A percentile compares a stretch with the other conserved stretches of the same genome.
Evolutionary conservation across 1,140 invertebrate genomes (phyloP).

Genomic region (Lasaia peninsularis): DNA sequence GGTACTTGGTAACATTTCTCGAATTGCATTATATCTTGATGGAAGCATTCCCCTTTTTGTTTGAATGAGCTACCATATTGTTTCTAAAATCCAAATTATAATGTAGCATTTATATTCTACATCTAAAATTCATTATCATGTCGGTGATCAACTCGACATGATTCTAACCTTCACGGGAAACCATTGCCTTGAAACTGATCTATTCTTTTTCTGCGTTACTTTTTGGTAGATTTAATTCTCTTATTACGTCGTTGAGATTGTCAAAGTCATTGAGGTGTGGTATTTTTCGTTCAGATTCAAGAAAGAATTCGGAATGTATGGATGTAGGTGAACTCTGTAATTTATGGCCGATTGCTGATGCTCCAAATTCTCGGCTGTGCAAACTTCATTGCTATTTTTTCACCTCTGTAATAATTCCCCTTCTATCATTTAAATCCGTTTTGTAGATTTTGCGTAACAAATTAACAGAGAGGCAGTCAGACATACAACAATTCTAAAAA

Average conservation of each 20-base stretch:
- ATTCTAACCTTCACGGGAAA: neutral
- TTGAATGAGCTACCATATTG: slow-evolving; percentile 47
- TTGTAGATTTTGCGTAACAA: too few relatives aligned
- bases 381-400: too few relatives aligned
- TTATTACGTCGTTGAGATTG: slow-evolving; percentile 1
- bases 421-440: too few relatives aligned
- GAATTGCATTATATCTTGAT: slow-evolving; percentile 53
- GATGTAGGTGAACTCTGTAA: neutral
- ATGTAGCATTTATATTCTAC: slow-evolving; percentile 53
- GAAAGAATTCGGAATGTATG: neutral
- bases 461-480: too few relatives aligned
- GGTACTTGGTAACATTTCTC: slow-evolving; percentile 28
- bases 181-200: slow-evolving; percentile 7
- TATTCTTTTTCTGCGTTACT: slow-evolving; percentile 5
- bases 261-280: neutral
- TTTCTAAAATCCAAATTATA: slow-evolving; percentile 52
- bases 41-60: slow-evolving; percentile 38
- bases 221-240: slow-evolving; percentile 2
- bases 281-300: slow-evolving; percentile 1
- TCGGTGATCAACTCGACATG: slow-evolving; percentile 1
- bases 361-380: too few relatives aligned
- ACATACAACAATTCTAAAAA: too few relatives aligned
- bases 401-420: too few relatives aligned
- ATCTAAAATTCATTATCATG: slow-evolving; percentile 31
- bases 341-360: neutral